phyloP scores from a whole-genome alignment of 1,140 invertebrate genomes.

The Zaprionus taronus region DNA sequence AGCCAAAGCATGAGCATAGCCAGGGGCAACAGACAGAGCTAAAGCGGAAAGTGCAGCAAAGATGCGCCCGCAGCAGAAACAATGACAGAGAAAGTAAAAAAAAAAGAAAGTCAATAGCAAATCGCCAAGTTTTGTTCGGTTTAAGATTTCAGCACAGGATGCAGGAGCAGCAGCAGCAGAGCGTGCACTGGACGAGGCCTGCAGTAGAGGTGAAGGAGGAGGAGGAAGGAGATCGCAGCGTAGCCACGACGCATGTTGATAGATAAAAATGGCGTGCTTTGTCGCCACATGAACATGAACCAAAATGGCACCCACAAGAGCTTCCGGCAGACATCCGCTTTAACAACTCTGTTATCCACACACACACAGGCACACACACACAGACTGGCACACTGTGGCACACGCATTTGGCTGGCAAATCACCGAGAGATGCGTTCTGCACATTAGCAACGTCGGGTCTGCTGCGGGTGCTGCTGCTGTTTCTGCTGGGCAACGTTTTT shows the following conservation, averaged over 20 bases:
- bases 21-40: background rate
- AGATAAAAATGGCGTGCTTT: conserved; percentile 74
- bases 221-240: background rate
- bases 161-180: conserved; percentile 10
- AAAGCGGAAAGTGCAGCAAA: conserved; percentile 33
- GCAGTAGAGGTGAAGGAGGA: background rate
- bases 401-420: conserved; percentile 19
- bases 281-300: conserved; percentile 68
- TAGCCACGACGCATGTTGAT: conserved; percentile 33
- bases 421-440: conserved; percentile 51
- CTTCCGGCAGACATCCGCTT: conserved; percentile 77
- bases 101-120: background rate
- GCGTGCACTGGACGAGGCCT: background rate
- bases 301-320: conserved; percentile 80
- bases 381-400: conserved; percentile 5
- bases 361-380: conserved; percentile 36
- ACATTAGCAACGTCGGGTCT: conserved; percentile 56
- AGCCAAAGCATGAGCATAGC: conserved; percentile 15
- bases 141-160: conserved; percentile 51
- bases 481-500: conserved; percentile 56
- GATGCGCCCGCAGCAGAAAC: conserved; percentile 47
- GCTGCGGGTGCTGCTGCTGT: background rate
- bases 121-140: conserved; percentile 57
- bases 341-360: conserved; percentile 76
- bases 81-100: conserved; percentile 50